Evolutionary conservation across 2,888 invertebrate species (phyloP).

Genomic region (Augochlorella aurata): DNA sequence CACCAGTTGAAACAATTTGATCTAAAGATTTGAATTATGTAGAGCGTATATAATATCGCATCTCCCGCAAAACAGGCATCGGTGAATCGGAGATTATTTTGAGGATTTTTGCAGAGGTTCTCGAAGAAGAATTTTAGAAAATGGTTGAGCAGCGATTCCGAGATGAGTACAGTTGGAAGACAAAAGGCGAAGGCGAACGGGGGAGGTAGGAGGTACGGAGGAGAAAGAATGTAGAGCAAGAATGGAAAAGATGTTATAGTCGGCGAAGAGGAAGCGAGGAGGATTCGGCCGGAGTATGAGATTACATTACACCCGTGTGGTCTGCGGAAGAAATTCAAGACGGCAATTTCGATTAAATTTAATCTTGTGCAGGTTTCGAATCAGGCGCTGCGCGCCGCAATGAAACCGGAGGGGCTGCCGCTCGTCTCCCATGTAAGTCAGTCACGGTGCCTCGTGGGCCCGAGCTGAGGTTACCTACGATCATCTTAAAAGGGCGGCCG

Average conservation of each 20-base stretch:
- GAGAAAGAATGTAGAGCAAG: conserved; percentile 35
- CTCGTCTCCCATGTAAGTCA: conserved; percentile 64
- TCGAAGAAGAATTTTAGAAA: background rate
- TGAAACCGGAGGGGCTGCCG: conserved; percentile 68
- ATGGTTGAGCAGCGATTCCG: background rate
- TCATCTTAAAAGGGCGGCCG: conserved; percentile 52
- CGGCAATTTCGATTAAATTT: conserved; percentile 76
- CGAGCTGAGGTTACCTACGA: conserved; percentile 67
- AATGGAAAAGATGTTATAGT: conserved; percentile 45
- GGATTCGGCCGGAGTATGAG: conserved; percentile 69
- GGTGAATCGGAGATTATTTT: background rate
- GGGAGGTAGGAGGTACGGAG: background rate
- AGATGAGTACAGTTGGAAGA: background rate
- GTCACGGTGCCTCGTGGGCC: conserved; percentile 45
- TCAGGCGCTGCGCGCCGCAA: conserved; percentile 63
- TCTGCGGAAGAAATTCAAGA: conserved; percentile 75
- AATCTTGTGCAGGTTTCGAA: conserved; percentile 72
- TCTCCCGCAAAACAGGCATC: background rate
- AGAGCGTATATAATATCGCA: background rate
- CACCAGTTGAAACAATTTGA: background rate
- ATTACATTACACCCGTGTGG: conserved; percentile 73
- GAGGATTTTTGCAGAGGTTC: background rate
- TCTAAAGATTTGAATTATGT: background rate
- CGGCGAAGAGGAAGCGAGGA: conserved; percentile 39
- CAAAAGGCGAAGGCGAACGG: background rate